Evolutionary conservation across 2,888 invertebrate species (phyloP).

Genomic region (Eupithecia abbreviata): DNA sequence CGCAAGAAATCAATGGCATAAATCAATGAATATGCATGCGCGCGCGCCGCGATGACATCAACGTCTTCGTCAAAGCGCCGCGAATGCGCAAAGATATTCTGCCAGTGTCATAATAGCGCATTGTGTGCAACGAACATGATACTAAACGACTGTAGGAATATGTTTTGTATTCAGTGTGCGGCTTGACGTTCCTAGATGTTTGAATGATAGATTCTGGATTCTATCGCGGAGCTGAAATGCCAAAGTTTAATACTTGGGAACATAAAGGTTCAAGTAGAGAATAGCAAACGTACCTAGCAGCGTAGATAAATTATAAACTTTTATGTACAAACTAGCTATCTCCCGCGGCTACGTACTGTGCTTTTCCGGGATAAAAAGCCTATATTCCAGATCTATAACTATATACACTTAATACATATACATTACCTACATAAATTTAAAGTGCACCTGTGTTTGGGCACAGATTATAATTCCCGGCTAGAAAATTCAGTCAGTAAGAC

Average conservation of each 20-base stretch:
- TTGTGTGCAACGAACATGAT: constrained; percentile 12
- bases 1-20: constrained; percentile 2
- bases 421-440: too few species aligned
- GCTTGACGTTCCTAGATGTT: background rate
- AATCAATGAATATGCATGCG: constrained; percentile 28
- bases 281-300: background rate
- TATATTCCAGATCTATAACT: too few species aligned
- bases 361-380: too few species aligned
- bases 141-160: background rate
- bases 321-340: background rate
- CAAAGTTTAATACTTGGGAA: background rate
- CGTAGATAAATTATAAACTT: background rate
- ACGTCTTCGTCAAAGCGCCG: constrained; percentile 25
- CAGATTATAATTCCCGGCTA: too few species aligned
- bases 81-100: constrained; percentile 12
- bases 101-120: constrained; percentile 9
- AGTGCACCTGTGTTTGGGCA: too few species aligned
- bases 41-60: constrained; percentile 22
- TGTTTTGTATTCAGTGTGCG: background rate
- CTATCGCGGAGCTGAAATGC: background rate
- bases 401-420: too few species aligned
- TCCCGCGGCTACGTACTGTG: background rate
- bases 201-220: background rate
- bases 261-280: background rate
- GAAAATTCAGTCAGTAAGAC: too few species aligned